These are phyloP conservation scores for Neodon shergylaensis DNA, from an alignment of 2,113 vertebrate species.

Conservation along the genomic window DNA sequence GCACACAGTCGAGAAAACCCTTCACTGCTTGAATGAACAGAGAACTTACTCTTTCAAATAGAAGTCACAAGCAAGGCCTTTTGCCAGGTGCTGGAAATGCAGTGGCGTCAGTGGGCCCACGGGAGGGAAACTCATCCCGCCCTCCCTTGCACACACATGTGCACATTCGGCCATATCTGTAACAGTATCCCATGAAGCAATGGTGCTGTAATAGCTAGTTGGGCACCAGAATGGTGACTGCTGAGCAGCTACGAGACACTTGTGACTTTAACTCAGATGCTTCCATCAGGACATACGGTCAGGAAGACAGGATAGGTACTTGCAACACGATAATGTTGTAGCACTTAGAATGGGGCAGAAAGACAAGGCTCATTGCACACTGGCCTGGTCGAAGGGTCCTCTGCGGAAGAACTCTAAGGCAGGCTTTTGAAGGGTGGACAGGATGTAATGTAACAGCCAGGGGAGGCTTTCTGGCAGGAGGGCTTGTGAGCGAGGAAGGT, in stretches of 20 bases:
- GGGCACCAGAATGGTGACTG: fast-evolving
- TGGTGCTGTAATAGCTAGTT: background rate
- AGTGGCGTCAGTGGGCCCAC: background rate
- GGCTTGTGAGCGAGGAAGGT: no score
- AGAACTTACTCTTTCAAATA: background rate
- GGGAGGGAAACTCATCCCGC: background rate
- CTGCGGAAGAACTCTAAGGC: background rate
- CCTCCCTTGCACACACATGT: background rate
- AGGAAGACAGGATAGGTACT: background rate
- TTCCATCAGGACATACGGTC: background rate
- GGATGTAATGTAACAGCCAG: background rate
- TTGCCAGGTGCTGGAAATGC: background rate
- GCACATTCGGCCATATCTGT: no score
- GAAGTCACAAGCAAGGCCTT: background rate
- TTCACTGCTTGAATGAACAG: background rate
- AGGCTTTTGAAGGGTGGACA: background rate
- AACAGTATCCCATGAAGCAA: background rate
- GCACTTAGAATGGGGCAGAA: background rate
- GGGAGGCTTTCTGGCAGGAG: background rate
- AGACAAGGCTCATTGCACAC: background rate
- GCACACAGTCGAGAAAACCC: background rate
- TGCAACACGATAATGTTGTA: no score
- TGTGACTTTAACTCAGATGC: background rate
- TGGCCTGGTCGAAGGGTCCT: background rate
- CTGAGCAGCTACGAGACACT: background rate